A percentile compares a stretch with the other conserved stretches of the same genome.
These are phyloP conservation scores for Epizoanthus rinbou DNA, from an alignment of 92 coral and sea anemone genomes.

Conservation along the genomic window DNA sequence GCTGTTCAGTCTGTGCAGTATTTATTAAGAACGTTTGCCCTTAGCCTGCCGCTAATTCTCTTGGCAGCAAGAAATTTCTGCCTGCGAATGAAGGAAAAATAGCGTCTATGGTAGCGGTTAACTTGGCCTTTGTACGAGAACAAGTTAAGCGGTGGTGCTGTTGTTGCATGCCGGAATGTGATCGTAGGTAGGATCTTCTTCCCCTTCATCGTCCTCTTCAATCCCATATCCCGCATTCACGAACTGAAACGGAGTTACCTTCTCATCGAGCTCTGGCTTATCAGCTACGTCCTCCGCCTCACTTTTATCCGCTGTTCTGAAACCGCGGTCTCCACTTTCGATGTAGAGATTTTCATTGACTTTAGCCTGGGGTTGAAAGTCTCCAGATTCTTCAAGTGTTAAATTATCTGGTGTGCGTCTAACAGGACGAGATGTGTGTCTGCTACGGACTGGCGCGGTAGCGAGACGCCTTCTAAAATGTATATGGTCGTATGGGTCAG, in stretches of 20 bases:
- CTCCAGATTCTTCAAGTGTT: background rate
- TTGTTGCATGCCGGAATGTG: background rate
- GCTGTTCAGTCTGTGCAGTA: too few species aligned
- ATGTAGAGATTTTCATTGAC: background rate
- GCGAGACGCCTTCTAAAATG: background rate
- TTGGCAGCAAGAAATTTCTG: too few species aligned
- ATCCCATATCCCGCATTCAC: background rate
- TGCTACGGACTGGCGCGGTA: conserved; percentile 4
- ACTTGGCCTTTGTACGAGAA: too few species aligned
- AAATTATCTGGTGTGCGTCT: background rate
- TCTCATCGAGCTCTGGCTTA: background rate
- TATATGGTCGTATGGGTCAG: background rate
- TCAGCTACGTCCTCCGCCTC: background rate
- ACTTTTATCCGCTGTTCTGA: background rate
- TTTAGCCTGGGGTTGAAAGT: background rate
- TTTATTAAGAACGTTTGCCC: too few species aligned
- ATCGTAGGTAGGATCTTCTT: background rate
- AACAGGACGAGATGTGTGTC: background rate
- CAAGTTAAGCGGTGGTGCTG: background rate
- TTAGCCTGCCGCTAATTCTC: too few species aligned
- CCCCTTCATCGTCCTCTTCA: background rate
- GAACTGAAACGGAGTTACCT: background rate
- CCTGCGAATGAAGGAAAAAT: too few species aligned
- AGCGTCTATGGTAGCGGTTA: too few species aligned
- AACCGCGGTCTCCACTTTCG: background rate